Percentiles rank a stretch among this genome's conserved stretches.
Evolutionary conservation across 2,113 vertebrate species (phyloP).

Genomic region (Phylloscopus whistleri): DNA sequence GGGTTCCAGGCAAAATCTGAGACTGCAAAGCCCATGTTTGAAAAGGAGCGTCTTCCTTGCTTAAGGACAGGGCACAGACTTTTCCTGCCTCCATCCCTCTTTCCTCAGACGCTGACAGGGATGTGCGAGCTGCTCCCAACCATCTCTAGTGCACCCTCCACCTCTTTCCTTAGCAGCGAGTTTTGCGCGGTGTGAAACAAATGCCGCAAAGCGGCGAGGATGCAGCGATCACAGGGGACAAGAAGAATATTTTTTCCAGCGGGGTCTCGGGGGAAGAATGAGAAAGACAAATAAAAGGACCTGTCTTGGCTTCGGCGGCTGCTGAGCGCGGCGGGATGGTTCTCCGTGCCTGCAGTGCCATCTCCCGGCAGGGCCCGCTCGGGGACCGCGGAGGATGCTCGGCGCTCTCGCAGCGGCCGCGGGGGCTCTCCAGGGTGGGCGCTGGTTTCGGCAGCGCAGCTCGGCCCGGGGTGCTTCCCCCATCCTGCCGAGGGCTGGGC

Average conservation of each 20-base stretch:
- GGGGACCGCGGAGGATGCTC: not conserved
- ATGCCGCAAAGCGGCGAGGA: not conserved
- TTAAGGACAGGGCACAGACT: not conserved
- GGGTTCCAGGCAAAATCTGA: not conserved
- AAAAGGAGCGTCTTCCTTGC: not conserved
- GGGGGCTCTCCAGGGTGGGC: not conserved
- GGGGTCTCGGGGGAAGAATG: not conserved
- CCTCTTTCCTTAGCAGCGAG: not conserved
- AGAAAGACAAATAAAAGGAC: not conserved
- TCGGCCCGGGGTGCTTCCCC: not conserved
- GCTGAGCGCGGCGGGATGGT: not conserved
- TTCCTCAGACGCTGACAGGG: rapidly evolving
- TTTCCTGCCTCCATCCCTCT: not conserved
- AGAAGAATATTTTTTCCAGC: not conserved
- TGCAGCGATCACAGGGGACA: not conserved
- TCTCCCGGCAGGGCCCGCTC: constrained; percentile 57
- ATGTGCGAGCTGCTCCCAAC: not conserved
- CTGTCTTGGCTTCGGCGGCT: not conserved
- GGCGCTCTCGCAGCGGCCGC: not conserved
- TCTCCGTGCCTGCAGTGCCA: constrained; percentile 66
- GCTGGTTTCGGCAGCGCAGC: rapidly evolving
- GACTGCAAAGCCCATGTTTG: not conserved
- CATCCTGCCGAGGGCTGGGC: not conserved
- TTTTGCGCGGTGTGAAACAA: not conserved
- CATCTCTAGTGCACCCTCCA: rapidly evolving